phyloP scores from a whole-genome alignment of 1,140 invertebrate species.

The Nixonia krombeini region DNA sequence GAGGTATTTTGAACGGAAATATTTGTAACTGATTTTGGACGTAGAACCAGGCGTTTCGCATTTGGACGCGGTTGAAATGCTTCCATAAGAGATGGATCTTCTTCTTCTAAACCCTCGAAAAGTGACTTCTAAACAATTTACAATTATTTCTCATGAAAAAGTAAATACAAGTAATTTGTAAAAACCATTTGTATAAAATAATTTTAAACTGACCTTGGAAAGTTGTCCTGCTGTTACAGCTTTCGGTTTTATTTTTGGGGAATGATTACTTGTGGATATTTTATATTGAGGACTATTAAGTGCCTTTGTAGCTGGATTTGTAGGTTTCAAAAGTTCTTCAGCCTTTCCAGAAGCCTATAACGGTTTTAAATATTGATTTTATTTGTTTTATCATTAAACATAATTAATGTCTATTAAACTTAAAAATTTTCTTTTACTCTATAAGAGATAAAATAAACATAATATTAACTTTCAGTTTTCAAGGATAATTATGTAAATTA shows the following conservation, averaged over 20 bases:
- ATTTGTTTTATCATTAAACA: no score
- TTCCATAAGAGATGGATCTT: conserved; percentile 76
- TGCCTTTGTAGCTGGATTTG: conserved; percentile 77
- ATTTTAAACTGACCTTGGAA: conserved; percentile 78
- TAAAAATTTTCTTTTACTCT: no score
- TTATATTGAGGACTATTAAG: conserved; percentile 74
- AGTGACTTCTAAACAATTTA: conserved; percentile 73
- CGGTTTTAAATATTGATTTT: conserved; percentile 11
- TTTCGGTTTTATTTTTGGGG: conserved; percentile 75
- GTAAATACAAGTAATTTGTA: no score
- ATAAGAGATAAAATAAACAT: no score
- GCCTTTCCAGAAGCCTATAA: conserved; percentile 74
- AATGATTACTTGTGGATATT: conserved; percentile 75
- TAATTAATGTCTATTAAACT: no score
- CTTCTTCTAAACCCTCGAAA: conserved; percentile 80
- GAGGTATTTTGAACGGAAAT: conserved; percentile 18
- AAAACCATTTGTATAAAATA: no score
- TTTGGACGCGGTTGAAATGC: conserved; percentile 77
- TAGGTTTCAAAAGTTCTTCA: conserved; percentile 81
- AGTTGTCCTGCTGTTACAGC: conserved; percentile 70
- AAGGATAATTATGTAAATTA: no score
- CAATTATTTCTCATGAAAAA: no score
- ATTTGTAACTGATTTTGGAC: conserved; percentile 55
- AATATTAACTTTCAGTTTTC: no score
- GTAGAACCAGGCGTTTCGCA: conserved; percentile 76